phyloP scores from a whole-genome alignment of 2,888 invertebrate genomes.

The Drosophila putrida region DNA sequence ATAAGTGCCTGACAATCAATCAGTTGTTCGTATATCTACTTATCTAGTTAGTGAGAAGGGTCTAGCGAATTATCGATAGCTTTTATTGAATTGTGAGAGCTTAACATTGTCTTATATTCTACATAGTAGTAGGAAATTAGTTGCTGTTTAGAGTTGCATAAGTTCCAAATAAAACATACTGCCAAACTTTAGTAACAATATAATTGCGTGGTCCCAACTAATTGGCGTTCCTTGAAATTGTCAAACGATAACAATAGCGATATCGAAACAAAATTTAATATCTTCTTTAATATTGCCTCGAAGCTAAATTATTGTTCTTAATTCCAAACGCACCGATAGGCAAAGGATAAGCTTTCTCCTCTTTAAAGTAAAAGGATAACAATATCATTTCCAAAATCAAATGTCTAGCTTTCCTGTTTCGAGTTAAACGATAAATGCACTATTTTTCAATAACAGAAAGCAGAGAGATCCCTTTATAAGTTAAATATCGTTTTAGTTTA shows the following conservation, averaged over 20 bases:
- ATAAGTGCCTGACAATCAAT: constrained; percentile 28
- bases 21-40: constrained; percentile 2
- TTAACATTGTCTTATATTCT: background rate
- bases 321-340: background rate
- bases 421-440: too few relatives aligned
- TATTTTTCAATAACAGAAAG: too few relatives aligned
- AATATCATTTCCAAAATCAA: background rate
- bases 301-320: too few relatives aligned
- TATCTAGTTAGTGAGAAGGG: background rate
- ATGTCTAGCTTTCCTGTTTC: too few relatives aligned
- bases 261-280: too few relatives aligned
- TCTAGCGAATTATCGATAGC: background rate
- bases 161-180: background rate
- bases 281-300: too few relatives aligned
- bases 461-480: too few relatives aligned
- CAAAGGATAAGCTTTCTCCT: background rate
- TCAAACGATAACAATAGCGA: too few relatives aligned
- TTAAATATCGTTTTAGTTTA: too few relatives aligned
- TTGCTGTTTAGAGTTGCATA: background rate
- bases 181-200: background rate
- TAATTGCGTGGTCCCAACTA: background rate
- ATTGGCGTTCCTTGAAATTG: background rate
- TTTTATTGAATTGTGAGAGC: background rate
- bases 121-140: background rate
- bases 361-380: background rate